Base-by-base conservation (phyloP, 2,888 invertebrate species). In the Stenoptilia bipunctidactyla region DNA sequence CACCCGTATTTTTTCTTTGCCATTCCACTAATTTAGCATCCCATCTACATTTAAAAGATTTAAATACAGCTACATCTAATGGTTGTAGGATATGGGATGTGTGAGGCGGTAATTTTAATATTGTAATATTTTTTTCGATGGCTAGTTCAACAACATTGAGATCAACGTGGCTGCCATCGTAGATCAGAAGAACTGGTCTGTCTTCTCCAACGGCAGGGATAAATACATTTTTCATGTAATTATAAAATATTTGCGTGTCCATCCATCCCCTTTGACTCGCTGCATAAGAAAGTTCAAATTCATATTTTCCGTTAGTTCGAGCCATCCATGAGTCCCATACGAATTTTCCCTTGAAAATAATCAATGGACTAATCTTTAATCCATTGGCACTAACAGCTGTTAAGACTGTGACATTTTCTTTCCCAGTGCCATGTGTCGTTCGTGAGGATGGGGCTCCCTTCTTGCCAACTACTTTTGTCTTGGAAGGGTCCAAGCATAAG, bases 191-290 rank as follows among this genome's bases (percentile, higher is more conserved):
- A 5, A 8, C 8, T 20, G 20, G 20, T 8, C n/a, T n/a, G n/a
- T n/a, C n/a, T n/a, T n/a, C n/a, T n/a, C n/a, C n/a, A n/a, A n/a
- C n/a, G n/a, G n/a, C n/a, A n/a, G 25, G 39, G 33, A 41, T 36
- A 12, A 45, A 37, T 13, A 34, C 35, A 14, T 38, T 39, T 13
- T 33, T 9, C 10, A 45, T 34, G 14, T 27, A 44, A 2, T 36
- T 14, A 13, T 15, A 37, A 13, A 44, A 44, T 2, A 36, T 36
- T 13, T 41, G 25, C 1, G 38, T 27, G n/a, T 44, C 38, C 34
- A 44, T 45, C 43, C 45, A 45, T 2, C 45, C 45, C 15, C 38
- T 39, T 4, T 14, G 13, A 15, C 39, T 45, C 6, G 39, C 41
- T 9, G 42, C 34, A 37, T 42, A 42, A 4, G 38, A 30, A 12